phyloP scores from a whole-genome alignment of 2,888 invertebrate species.

The Stenodema calcarata region DNA sequence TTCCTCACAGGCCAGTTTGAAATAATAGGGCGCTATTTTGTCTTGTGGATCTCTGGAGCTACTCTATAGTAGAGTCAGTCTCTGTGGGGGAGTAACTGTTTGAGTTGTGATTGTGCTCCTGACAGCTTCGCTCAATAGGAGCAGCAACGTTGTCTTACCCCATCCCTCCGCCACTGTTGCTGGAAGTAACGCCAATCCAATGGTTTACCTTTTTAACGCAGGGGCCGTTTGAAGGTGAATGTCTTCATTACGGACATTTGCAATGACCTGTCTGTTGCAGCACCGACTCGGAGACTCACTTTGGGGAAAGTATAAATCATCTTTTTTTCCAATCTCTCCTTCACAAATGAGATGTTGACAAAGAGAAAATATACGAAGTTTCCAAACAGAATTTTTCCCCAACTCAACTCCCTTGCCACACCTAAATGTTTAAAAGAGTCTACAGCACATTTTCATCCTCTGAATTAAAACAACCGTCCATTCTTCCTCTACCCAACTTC shows the following conservation, averaged over 20 bases:
- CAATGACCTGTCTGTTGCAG: neutral
- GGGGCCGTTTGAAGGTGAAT: neutral
- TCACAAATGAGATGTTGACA: neutral
- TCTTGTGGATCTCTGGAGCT: neutral
- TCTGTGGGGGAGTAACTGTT: neutral
- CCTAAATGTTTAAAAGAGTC: no score
- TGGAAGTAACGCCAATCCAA: neutral
- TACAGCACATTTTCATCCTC: no score
- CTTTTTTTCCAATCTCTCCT: neutral
- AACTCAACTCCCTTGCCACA: no score
- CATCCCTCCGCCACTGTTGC: neutral
- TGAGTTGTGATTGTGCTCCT: neutral
- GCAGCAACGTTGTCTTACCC: neutral
- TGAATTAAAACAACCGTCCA: no score
- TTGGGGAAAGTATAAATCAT: neutral
- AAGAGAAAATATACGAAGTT: neutral
- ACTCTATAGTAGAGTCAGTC: neutral
- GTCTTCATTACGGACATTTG: neutral
- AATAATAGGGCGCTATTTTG: neutral
- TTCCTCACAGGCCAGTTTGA: neutral
- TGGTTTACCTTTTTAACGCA: neutral
- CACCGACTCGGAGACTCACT: neutral
- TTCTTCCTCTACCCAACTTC: no score
- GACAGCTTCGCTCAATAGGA: neutral
- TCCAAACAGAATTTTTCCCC: no score